Evolutionary conservation across 35 echinoderm and acorn worm genomes (phyloP).

Genomic region (Anneissia japonica): DNA sequence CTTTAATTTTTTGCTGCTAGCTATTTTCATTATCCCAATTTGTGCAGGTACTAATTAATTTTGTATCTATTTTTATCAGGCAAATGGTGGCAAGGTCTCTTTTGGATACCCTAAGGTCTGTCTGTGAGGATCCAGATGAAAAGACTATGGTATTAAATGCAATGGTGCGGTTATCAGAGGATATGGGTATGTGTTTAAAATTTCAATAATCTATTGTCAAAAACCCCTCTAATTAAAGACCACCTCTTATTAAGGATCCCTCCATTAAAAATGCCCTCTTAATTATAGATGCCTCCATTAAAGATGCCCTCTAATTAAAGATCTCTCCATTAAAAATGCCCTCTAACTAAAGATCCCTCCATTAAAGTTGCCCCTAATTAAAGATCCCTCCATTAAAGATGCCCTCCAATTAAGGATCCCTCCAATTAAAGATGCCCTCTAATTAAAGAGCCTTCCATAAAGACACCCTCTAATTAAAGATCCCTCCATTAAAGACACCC

Average conservation of each 20-base stretch:
- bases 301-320: neutral
- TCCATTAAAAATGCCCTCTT: neutral
- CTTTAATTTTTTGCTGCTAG: neutral
- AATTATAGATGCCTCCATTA: neutral
- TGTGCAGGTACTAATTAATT: neutral
- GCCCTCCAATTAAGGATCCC: too few species aligned
- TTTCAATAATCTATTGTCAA: neutral
- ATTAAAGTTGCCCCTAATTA: neutral
- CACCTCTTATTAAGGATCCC: neutral
- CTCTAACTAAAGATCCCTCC: neutral
- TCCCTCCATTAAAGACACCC: neutral
- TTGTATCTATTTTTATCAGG: slow-evolving; percentile 20
- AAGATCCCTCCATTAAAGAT: too few species aligned
- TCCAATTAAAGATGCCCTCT: neutral
- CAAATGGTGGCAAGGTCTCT: slow-evolving; percentile 89
- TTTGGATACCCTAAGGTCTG: slow-evolving; percentile 72
- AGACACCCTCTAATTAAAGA: neutral
- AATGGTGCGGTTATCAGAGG: slow-evolving; percentile 77
- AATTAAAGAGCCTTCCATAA: neutral
- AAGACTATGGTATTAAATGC: slow-evolving; percentile 62
- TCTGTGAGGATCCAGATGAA: slow-evolving; percentile 70
- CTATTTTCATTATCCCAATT: neutral
- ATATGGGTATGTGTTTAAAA: slow-evolving; percentile 58
- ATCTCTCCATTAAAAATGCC: neutral
- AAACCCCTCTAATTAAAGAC: neutral